Percentiles rank a stretch among this genome's conserved stretches.
These are phyloP conservation scores for Mythimna pallens DNA, from an alignment of 2,888 invertebrate genomes.

Conservation along the genomic window DNA sequence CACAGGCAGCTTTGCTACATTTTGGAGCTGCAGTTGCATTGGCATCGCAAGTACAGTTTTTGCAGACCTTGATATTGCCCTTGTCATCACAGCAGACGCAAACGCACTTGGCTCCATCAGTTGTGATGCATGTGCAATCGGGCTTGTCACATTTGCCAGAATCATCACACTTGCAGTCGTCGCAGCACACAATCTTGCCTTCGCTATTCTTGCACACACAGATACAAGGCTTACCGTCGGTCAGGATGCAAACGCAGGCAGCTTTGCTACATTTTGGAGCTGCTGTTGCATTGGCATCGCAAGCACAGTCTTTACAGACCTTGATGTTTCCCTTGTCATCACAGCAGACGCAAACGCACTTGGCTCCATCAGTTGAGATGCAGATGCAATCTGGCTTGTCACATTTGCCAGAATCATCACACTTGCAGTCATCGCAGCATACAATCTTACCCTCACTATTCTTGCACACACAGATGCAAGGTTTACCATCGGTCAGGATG, in stretches of 20 bases:
- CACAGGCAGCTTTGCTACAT: constrained; percentile 62
- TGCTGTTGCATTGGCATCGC: constrained; percentile 18
- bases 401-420: constrained; percentile 35
- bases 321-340: constrained; percentile 23
- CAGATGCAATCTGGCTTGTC: constrained; percentile 55
- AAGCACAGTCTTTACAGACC: constrained; percentile 62
- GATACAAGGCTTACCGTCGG: not conserved
- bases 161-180: not conserved
- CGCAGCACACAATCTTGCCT: not conserved
- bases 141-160: not conserved
- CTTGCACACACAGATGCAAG: constrained; percentile 54
- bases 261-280: not conserved
- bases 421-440: constrained; percentile 50
- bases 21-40: constrained; percentile 6
- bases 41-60: constrained; percentile 22
- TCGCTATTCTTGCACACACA: not conserved
- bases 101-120: not conserved
- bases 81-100: not conserved
- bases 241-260: not conserved
- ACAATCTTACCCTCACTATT: constrained; percentile 34
- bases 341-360: constrained; percentile 66
- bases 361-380: constrained; percentile 52
- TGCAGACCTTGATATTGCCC: constrained; percentile 22
- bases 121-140: not conserved
- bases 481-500: constrained; percentile 58